phyloP scores from a whole-genome alignment of 1,140 invertebrate genomes.

The Neodiprion virginianus region DNA sequence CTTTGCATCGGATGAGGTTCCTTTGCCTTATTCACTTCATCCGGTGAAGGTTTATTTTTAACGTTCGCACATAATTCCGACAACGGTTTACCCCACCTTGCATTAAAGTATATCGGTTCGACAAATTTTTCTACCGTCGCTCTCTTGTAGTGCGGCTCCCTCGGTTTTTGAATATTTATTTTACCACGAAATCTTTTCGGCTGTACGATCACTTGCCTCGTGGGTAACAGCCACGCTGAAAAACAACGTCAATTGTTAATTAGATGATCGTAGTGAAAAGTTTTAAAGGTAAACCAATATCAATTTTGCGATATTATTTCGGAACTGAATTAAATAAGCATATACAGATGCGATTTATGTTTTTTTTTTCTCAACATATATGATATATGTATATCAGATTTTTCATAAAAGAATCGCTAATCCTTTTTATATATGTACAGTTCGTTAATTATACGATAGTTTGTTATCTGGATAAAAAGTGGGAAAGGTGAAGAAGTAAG shows the following conservation, averaged over 20 bases:
- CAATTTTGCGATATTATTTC: too few relatives aligned
- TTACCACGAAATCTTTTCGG: slow-evolving; percentile 72
- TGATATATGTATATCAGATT: too few relatives aligned
- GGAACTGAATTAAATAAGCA: too few relatives aligned
- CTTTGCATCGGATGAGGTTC: slow-evolving; percentile 71
- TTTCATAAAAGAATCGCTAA: too few relatives aligned
- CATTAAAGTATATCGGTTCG: slow-evolving; percentile 65
- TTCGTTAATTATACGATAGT: too few relatives aligned
- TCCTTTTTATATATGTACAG: too few relatives aligned
- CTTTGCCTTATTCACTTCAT: slow-evolving; percentile 28
- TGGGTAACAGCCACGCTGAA: neutral
- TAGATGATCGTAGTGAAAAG: too few relatives aligned
- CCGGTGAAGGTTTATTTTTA: neutral
- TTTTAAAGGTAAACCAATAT: too few relatives aligned
- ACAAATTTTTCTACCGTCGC: slow-evolving; percentile 68
- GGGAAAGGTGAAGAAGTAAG: too few relatives aligned
- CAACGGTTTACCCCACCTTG: slow-evolving; percentile 41
- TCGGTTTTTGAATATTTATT: slow-evolving; percentile 78
- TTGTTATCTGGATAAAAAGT: too few relatives aligned
- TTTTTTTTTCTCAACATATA: too few relatives aligned
- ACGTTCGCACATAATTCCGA: slow-evolving; percentile 47
- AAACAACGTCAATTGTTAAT: neutral
- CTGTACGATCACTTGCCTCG: slow-evolving; percentile 53
- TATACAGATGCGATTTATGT: too few relatives aligned
- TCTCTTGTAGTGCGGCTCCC: slow-evolving; percentile 69